These are phyloP conservation scores for Pristionchus arcanus DNA, from an alignment of 2,888 invertebrate species.

Conservation along the genomic window DNA sequence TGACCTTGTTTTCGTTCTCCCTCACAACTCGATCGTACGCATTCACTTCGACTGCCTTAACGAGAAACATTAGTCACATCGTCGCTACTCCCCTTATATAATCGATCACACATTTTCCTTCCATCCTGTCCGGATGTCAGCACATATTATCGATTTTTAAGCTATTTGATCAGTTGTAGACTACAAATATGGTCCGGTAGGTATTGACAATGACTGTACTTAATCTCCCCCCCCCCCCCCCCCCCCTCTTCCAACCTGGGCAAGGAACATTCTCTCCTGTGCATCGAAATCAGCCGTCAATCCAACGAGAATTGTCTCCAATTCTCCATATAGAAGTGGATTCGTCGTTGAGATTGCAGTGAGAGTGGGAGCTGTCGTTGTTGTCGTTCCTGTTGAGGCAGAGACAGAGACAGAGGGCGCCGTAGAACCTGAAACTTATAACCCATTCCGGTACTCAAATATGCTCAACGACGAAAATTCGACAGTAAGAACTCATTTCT, in stretches of 20 bases:
- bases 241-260: slow-evolving; percentile 43
- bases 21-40: slow-evolving; percentile 60
- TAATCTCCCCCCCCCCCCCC: too few relatives aligned
- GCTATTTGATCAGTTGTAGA: too few relatives aligned
- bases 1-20: slow-evolving; percentile 58
- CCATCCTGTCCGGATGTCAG: too few relatives aligned
- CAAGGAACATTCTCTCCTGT: slow-evolving; percentile 60
- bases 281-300: slow-evolving; percentile 58
- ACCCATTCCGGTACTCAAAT: too few relatives aligned
- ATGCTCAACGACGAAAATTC: background rate
- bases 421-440: too few relatives aligned
- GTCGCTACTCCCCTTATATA: background rate
- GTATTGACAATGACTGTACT: background rate
- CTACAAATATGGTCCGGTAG: background rate
- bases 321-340: slow-evolving; percentile 57
- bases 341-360: slow-evolving; percentile 45
- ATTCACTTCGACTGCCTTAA: slow-evolving; percentile 60
- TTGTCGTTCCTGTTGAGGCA: background rate
- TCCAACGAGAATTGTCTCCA: slow-evolving; percentile 58
- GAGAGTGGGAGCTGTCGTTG: slow-evolving; percentile 46
- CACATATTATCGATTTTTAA: too few relatives aligned
- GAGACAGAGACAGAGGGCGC: background rate
- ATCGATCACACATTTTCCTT: too few relatives aligned
- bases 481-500: background rate
- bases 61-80: background rate